Conservation (phyloP, 2,113 vertebrate genomes). For the Odobenus rosmarus region DNA sequence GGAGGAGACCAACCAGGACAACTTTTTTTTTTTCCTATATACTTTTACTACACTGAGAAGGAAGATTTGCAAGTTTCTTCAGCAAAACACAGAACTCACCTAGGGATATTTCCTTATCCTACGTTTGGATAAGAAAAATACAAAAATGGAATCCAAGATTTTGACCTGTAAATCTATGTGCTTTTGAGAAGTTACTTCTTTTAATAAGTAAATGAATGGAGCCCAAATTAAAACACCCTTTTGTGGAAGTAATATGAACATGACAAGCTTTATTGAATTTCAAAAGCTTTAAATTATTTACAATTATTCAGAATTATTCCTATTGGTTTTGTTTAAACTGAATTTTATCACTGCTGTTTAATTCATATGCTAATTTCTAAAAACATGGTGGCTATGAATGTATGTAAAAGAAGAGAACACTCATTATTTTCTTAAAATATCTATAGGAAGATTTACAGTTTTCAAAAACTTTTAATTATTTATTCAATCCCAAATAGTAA, state of each 20-base stretch:
- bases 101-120: background rate
- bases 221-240: background rate
- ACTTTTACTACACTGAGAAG: slow-evolving; percentile 58
- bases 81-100: background rate
- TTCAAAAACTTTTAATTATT: background rate
- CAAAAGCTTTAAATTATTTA: slow-evolving; percentile 5
- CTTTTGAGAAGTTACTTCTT: background rate
- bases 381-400: background rate
- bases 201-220: slow-evolving; percentile 18
- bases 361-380: slow-evolving; percentile 32
- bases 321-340: background rate
- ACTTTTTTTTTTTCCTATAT: slow-evolving; percentile 43
- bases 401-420: background rate
- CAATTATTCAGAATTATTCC: background rate
- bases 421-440: slow-evolving; percentile 26
- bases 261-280: background rate
- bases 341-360: background rate
- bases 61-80: slow-evolving; percentile 52
- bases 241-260: background rate
- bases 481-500: background rate
- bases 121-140: background rate
- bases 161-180: background rate
- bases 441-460: background rate
- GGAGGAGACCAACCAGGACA: slow-evolving; percentile 41
- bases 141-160: background rate